Conservation (phyloP, 1,140 invertebrate genomes). For the Akabosia matsudoensis region DNA sequence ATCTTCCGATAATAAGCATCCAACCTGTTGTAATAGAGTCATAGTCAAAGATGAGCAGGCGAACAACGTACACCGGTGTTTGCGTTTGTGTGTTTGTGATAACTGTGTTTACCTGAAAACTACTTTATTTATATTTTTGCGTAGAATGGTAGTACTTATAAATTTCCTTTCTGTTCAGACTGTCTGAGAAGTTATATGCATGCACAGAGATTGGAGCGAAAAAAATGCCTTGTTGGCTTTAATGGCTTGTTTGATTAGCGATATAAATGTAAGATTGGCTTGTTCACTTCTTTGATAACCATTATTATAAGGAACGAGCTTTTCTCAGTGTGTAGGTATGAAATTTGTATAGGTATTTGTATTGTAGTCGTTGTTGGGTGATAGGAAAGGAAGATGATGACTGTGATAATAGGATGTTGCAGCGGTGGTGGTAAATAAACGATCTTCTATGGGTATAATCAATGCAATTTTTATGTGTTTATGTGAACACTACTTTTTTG, state of each 20-base stretch:
- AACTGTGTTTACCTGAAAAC: too few relatives aligned
- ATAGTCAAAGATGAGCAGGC: too few relatives aligned
- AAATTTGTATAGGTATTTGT: background rate
- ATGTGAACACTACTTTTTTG: background rate
- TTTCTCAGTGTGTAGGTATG: background rate
- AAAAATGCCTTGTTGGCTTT: slow-evolving; percentile 2
- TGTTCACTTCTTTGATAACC: slow-evolving; percentile 2
- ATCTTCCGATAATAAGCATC: too few relatives aligned
- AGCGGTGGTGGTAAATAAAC: background rate
- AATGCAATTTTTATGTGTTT: background rate
- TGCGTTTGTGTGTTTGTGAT: too few relatives aligned
- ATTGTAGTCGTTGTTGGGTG: background rate
- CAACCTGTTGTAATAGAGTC: too few relatives aligned
- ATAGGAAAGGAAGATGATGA: too few relatives aligned
- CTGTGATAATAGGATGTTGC: background rate
- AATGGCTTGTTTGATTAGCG: slow-evolving; percentile 23
- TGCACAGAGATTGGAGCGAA: too few relatives aligned
- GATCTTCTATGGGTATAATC: background rate
- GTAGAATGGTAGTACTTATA: background rate
- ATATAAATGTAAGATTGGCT: slow-evolving; percentile 12
- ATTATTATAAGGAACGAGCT: background rate
- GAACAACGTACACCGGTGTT: too few relatives aligned
- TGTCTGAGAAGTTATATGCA: background rate
- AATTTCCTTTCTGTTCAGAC: background rate
- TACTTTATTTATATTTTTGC: background rate